Percentiles rank a stretch among this genome's conserved stretches.
Evolutionary conservation across 2,113 vertebrate species (phyloP).

Genomic region (Siniperca chuatsi): DNA sequence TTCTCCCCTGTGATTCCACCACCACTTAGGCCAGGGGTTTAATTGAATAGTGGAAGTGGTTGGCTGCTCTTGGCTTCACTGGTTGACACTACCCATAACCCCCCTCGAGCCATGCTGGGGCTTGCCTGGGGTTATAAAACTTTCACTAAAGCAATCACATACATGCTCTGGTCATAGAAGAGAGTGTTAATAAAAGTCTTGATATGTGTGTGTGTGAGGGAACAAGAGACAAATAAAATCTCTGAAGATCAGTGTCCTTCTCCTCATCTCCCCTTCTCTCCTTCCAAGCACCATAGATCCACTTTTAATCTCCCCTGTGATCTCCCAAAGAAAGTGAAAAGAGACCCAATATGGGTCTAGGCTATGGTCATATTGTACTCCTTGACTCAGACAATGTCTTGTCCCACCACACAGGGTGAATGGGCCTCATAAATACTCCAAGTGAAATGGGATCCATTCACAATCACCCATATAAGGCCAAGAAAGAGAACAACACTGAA

Average conservation of each 20-base stretch:
- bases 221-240: conserved; percentile 31
- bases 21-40: conserved; percentile 72
- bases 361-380: conserved; percentile 40
- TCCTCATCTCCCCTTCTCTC: conserved; percentile 13
- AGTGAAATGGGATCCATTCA: conserved; percentile 41
- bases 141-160: conserved; percentile 61
- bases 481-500: not conserved
- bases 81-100: conserved; percentile 53
- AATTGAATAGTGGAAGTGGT: conserved; percentile 73
- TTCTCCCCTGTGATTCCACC: conserved; percentile 61
- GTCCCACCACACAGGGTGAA: conserved; percentile 47
- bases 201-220: not conserved
- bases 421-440: conserved; percentile 60
- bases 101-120: conserved; percentile 42
- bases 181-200: conserved; percentile 48
- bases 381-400: conserved; percentile 39
- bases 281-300: conserved; percentile 58
- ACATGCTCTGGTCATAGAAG: not conserved
- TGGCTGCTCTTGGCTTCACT: conserved; percentile 39
- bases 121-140: conserved; percentile 67
- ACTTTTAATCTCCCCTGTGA: conserved; percentile 70
- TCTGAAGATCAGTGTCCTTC: conserved; percentile 62
- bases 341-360: conserved; percentile 32
- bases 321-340: conserved; percentile 47
- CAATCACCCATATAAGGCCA: not conserved